Percentiles rank a stretch among this genome's conserved stretches.
Evolutionary conservation across 1,140 invertebrate genomes (phyloP).

Genomic region (Rhagoletis zephyria): DNA sequence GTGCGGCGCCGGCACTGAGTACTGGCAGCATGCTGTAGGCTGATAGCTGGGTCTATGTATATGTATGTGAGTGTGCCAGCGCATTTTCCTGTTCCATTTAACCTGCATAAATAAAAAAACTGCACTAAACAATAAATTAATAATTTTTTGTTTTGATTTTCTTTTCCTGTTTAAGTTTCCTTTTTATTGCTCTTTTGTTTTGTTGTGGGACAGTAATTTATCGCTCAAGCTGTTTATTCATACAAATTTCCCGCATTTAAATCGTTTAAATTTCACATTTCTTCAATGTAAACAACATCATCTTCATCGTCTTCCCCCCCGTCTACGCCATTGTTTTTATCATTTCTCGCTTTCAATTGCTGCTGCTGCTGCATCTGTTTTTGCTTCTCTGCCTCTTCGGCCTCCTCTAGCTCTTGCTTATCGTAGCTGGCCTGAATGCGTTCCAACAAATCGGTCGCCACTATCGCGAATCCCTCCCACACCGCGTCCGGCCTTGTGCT

Average conservation of each 20-base stretch:
- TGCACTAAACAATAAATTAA: neutral
- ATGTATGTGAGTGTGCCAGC: neutral
- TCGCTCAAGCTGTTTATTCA: neutral
- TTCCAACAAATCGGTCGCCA: conserved; percentile 79
- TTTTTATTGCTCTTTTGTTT: conserved; percentile 1
- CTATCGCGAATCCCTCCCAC: conserved; percentile 80
- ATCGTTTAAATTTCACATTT: conserved; percentile 61
- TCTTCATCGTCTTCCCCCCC: conserved; percentile 59
- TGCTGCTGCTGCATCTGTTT: neutral
- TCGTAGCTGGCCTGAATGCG: conserved; percentile 70
- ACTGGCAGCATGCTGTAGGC: too few relatives aligned
- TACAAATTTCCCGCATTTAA: neutral
- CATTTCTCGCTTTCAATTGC: neutral
- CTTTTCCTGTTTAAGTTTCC: neutral
- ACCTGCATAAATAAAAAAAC: neutral
- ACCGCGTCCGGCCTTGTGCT: conserved; percentile 66
- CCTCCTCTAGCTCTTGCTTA: conserved; percentile 48
- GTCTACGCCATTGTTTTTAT: conserved; percentile 35
- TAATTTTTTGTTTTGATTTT: conserved; percentile 25
- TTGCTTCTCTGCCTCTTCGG: conserved; percentile 57
- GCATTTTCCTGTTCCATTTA: neutral
- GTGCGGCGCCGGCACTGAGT: too few relatives aligned
- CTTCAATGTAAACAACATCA: conserved; percentile 69
- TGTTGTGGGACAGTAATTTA: neutral
- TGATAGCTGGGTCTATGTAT: neutral